Conservation (phyloP, 2,888 invertebrate genomes). For the Drosophila emarginata region DNA sequence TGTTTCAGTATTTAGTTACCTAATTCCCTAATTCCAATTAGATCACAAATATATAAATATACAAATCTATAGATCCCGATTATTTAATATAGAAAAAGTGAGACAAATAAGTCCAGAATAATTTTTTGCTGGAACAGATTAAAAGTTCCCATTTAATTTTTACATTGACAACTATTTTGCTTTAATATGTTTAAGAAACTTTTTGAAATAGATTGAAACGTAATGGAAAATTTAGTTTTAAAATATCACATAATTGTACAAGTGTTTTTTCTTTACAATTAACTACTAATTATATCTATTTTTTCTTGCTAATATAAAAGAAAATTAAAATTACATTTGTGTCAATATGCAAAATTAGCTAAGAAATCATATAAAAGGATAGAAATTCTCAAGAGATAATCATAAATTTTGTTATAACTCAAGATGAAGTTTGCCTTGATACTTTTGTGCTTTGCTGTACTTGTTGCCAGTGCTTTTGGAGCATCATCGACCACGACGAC, state of each 20-base stretch:
- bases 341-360: neutral
- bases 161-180: no score
- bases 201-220: neutral
- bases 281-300: neutral
- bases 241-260: neutral
- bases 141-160: no score
- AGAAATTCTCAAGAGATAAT: neutral
- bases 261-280: constrained; percentile 7
- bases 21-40: no score
- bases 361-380: neutral
- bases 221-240: neutral
- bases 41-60: no score
- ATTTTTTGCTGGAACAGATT: no score
- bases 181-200: neutral
- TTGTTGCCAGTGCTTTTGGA: neutral
- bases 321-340: neutral
- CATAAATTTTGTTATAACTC: neutral
- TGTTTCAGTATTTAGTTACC: no score
- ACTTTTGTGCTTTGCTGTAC: neutral
- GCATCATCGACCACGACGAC: neutral
- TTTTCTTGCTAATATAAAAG: no score
- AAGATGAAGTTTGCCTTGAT: neutral
- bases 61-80: no score
- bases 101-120: no score
- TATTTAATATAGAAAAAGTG: no score